Evolutionary conservation across 2,797 vertebrate species (phyloP).

Genomic region (Crypturellus tataupa): DNA sequence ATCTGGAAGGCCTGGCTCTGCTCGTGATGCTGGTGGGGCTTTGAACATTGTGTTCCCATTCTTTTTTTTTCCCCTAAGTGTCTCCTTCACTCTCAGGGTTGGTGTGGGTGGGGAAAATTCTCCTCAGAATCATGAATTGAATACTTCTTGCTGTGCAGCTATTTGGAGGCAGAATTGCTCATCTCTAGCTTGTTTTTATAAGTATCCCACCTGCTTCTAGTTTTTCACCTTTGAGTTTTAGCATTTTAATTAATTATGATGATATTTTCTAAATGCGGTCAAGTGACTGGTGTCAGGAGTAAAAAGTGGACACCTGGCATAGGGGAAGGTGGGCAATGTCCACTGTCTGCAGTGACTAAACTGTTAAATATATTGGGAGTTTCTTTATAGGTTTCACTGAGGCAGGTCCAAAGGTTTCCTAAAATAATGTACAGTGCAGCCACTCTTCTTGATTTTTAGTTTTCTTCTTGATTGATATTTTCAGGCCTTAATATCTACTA

Average conservation of each 20-base stretch:
- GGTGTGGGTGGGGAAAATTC: background rate
- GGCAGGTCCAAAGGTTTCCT: background rate
- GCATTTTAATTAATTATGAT: background rate
- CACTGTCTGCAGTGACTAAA: background rate
- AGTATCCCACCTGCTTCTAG: background rate
- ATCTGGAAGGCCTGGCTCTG: background rate
- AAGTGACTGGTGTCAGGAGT: conserved; percentile 5
- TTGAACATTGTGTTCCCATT: background rate
- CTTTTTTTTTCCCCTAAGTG: background rate
- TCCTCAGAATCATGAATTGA: background rate
- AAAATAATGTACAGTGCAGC: background rate
- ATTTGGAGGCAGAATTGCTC: background rate
- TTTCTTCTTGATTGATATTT: background rate
- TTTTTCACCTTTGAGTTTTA: background rate
- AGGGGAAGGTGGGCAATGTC: background rate
- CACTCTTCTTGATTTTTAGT: background rate
- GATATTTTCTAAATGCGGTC: conserved; percentile 26
- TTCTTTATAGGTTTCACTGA: background rate
- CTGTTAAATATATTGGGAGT: background rate
- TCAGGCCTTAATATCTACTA: background rate
- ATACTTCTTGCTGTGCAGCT: background rate
- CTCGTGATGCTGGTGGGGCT: background rate
- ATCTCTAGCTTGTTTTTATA: background rate
- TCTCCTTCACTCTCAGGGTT: conserved; percentile 1
- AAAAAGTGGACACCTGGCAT: background rate